Conservation (phyloP, 2,797 vertebrate genomes). For the Meriones psammophilus region DNA sequence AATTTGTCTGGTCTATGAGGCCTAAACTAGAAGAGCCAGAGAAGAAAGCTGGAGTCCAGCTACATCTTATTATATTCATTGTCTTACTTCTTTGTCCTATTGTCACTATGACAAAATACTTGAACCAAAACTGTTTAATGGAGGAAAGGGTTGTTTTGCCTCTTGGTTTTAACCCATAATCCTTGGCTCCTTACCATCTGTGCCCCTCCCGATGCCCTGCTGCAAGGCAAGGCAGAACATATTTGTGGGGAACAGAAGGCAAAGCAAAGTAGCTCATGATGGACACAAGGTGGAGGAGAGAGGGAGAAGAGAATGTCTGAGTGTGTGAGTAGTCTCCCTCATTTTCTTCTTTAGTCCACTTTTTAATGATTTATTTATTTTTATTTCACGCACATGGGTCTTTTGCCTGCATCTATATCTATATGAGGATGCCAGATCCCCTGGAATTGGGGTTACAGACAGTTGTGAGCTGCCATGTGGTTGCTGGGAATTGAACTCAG, state of each 20-base stretch:
- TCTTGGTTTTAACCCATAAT: background rate
- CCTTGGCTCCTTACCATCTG: background rate
- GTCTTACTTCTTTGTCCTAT: background rate
- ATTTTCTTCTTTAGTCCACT: too few species aligned
- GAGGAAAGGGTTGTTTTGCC: background rate
- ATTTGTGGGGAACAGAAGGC: background rate
- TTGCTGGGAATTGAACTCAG: too few species aligned
- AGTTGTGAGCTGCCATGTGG: too few species aligned
- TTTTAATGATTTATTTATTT: background rate
- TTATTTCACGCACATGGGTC: too few species aligned
- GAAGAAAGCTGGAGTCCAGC: background rate
- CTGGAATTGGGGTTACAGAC: too few species aligned
- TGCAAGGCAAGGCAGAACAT: background rate
- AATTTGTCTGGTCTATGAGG: background rate
- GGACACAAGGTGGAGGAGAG: background rate
- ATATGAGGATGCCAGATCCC: too few species aligned
- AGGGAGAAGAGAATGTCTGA: background rate
- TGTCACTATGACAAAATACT: background rate
- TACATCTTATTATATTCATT: background rate
- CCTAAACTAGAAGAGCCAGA: background rate
- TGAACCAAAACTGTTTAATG: background rate
- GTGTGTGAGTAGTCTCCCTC: fast-evolving
- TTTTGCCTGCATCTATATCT: too few species aligned
- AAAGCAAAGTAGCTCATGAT: background rate
- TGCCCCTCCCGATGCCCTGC: fast-evolving